A percentile compares a stretch with the other conserved stretches of the same genome.
Evolutionary conservation across 2,888 invertebrate genomes (phyloP).

Genomic region (Apocheima hispidaria): DNA sequence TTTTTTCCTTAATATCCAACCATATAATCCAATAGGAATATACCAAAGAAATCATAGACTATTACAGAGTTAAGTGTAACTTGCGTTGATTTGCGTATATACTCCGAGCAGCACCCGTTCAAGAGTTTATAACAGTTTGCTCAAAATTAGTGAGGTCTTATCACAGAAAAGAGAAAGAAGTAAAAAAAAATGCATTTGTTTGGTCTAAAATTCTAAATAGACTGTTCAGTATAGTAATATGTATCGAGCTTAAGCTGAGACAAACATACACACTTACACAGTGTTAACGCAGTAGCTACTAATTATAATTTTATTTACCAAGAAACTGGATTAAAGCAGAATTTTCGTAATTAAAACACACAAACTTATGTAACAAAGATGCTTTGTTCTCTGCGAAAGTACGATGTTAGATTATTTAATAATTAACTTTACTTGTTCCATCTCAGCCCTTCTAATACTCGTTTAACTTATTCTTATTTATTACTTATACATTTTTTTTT

Average conservation of each 20-base stretch:
- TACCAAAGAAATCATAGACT: too few species aligned
- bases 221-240: not conserved
- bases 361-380: slow-evolving; percentile 31
- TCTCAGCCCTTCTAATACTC: not conserved
- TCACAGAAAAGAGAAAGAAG: too few species aligned
- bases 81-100: too few species aligned
- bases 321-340: slow-evolving; percentile 33
- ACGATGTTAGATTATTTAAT: slow-evolving; percentile 13
- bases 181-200: too few species aligned
- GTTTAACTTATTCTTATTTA: not conserved
- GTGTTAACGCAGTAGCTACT: not conserved
- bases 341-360: slow-evolving; percentile 36
- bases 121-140: too few species aligned
- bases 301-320: slow-evolving; percentile 32
- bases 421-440: slow-evolving; percentile 11
- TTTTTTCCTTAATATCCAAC: too few species aligned
- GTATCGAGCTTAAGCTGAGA: not conserved
- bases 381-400: slow-evolving; percentile 22
- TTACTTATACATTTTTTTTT: not conserved
- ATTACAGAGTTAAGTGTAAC: too few species aligned
- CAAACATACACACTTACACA: not conserved
- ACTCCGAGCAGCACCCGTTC: too few species aligned
- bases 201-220: not conserved
- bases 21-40: too few species aligned
- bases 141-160: too few species aligned